phyloP scores from a whole-genome alignment of 92 coral and sea anemone genomes.

The Palythoa grandis region DNA sequence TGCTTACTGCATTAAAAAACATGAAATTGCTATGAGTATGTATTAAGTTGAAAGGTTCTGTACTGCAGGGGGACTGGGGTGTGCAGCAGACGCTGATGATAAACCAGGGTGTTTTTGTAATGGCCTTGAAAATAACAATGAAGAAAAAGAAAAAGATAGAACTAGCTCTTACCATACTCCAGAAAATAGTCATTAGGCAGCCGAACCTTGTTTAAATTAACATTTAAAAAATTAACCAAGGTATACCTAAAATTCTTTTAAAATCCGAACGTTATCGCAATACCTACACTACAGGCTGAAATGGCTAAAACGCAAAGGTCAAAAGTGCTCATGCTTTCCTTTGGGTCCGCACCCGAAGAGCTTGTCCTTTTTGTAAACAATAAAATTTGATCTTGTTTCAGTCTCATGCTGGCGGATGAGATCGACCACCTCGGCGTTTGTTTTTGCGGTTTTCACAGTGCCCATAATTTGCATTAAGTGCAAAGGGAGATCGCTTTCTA shows the following conservation, averaged over 20 bases:
- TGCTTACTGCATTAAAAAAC: conserved; percentile 4
- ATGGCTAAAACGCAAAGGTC: conserved; percentile 1
- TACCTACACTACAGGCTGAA: not conserved
- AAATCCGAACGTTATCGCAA: not conserved
- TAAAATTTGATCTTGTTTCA: conserved; percentile 2
- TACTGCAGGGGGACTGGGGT: conserved; percentile 9
- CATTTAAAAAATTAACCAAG: conserved; percentile 6
- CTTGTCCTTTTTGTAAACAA: conserved; percentile 1
- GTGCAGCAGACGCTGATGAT: conserved; percentile 15
- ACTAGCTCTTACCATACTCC: not conserved
- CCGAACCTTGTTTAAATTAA: conserved; percentile 11
- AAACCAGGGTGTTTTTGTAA: not conserved
- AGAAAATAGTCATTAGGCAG: not conserved
- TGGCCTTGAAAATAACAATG: conserved; percentile 10
- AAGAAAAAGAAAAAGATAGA: not conserved
- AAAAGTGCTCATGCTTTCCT: conserved; percentile 4
- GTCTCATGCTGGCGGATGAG: not conserved
- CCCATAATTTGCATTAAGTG: not conserved
- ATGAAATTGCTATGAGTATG: conserved; percentile 18
- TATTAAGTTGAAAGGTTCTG: not conserved
- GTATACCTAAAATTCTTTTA: conserved; percentile 3
- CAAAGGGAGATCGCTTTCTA: not conserved
- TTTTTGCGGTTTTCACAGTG: not conserved
- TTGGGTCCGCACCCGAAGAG: conserved; percentile 23
- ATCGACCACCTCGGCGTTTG: not conserved